Evolutionary conservation across 2,888 invertebrate species (phyloP).

Genomic region (Sturmia bella): DNA sequence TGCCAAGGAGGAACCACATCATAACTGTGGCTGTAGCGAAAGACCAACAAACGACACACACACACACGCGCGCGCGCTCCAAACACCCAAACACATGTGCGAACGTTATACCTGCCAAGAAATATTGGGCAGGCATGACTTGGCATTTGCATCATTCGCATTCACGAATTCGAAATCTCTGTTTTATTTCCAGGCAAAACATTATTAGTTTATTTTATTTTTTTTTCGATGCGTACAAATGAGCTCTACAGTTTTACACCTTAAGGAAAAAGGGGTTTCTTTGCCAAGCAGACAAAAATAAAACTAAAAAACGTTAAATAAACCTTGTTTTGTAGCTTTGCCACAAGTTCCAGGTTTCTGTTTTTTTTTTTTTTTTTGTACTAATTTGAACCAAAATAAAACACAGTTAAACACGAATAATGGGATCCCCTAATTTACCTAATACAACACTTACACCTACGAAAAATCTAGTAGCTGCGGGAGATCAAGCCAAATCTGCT

Average conservation of each 20-base stretch:
- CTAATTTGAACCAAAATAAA: conserved; percentile 38
- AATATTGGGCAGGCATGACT: conserved; percentile 68
- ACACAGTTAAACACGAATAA: background rate
- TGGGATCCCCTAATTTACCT: conserved; percentile 17
- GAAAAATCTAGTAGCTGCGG: too few relatives aligned
- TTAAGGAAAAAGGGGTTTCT: conserved; percentile 51
- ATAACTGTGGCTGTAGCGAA: conserved; percentile 1
- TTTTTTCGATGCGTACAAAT: conserved; percentile 67
- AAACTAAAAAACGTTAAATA: conserved; percentile 21
- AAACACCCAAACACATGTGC: conserved; percentile 10
- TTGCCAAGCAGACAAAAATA: conserved; percentile 8
- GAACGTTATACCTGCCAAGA: conserved; percentile 65
- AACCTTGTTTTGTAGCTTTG: conserved; percentile 41
- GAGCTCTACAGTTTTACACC: conserved; percentile 68
- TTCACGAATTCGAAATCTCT: conserved; percentile 37
- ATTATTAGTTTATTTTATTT: background rate
- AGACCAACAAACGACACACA: conserved; percentile 9
- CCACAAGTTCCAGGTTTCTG: conserved; percentile 23
- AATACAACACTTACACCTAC: too few relatives aligned
- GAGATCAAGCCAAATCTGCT: too few relatives aligned
- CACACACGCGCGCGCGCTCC: conserved; percentile 6
- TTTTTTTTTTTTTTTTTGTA: conserved; percentile 37
- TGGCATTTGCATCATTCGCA: conserved; percentile 49
- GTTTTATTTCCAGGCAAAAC: conserved; percentile 1
- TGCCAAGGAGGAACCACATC: conserved; percentile 44